These are phyloP conservation scores for Tenthredo amoena DNA, from an alignment of 2,888 invertebrate genomes.

Conservation along the genomic window DNA sequence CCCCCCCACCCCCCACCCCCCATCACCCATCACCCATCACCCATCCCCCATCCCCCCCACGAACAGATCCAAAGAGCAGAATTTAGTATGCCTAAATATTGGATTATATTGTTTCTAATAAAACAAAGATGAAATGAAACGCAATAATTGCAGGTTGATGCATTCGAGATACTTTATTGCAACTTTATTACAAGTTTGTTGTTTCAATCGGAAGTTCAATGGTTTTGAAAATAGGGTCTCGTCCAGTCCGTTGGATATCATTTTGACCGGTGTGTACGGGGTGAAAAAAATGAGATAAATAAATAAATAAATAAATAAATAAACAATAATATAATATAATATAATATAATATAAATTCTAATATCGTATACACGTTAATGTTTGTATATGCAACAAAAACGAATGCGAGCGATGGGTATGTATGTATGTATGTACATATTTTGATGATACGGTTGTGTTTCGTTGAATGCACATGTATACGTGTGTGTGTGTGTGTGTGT, in stretches of 20 bases:
- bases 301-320: neutral
- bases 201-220: too few species aligned
- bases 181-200: too few species aligned
- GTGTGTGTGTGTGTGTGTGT: neutral
- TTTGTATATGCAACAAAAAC: neutral
- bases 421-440: neutral
- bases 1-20: constrained; percentile 54
- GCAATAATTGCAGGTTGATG: neutral
- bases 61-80: neutral
- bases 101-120: constrained; percentile 74
- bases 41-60: neutral
- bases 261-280: neutral
- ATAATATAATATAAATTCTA: too few species aligned
- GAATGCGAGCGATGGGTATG: neutral
- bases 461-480: neutral
- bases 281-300: neutral
- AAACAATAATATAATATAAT: neutral
- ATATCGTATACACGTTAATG: neutral
- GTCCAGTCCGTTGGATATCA: too few species aligned
- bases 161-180: neutral
- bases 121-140: neutral
- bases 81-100: constrained; percentile 76
- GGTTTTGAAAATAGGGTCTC: too few species aligned
- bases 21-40: constrained; percentile 56
- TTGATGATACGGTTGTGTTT: constrained; percentile 11